Evolutionary conservation across 2,113 vertebrate genomes (phyloP).

Genomic region (Mola mola): DNA sequence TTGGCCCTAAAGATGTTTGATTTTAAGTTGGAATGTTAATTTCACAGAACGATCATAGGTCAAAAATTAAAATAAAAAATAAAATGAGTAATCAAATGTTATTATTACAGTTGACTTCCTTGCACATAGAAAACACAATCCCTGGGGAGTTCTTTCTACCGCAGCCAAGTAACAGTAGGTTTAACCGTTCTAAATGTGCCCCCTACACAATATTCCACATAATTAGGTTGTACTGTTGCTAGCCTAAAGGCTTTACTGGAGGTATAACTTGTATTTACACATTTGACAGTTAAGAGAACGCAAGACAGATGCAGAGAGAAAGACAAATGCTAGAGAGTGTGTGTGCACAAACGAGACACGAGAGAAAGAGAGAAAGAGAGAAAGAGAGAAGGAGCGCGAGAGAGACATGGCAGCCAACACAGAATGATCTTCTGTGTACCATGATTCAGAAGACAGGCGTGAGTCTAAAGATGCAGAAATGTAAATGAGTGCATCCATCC

Average conservation of each 20-base stretch:
- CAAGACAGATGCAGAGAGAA: slow-evolving; percentile 24
- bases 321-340: slow-evolving; percentile 22
- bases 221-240: slow-evolving; percentile 59
- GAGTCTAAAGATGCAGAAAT: slow-evolving; percentile 61
- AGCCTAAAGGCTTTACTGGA: slow-evolving; percentile 65
- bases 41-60: too few relatives aligned
- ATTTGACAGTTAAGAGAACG: slow-evolving; percentile 57
- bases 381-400: slow-evolving; percentile 8
- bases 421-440: slow-evolving; percentile 42
- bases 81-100: slow-evolving; percentile 5
- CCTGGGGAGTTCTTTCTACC: slow-evolving; percentile 20
- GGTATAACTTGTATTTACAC: slow-evolving; percentile 65
- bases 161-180: slow-evolving; percentile 26
- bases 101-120: background rate
- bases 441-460: slow-evolving; percentile 45
- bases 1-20: too few relatives aligned
- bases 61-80: too few relatives aligned
- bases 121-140: background rate
- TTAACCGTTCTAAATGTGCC: slow-evolving; percentile 39
- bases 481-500: slow-evolving; percentile 65
- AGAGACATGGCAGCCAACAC: slow-evolving; percentile 31
- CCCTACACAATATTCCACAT: slow-evolving; percentile 59
- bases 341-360: background rate
- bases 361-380: background rate
- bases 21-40: background rate